phyloP scores from a whole-genome alignment of 2,113 vertebrate genomes.

The Chionomys nivalis region DNA sequence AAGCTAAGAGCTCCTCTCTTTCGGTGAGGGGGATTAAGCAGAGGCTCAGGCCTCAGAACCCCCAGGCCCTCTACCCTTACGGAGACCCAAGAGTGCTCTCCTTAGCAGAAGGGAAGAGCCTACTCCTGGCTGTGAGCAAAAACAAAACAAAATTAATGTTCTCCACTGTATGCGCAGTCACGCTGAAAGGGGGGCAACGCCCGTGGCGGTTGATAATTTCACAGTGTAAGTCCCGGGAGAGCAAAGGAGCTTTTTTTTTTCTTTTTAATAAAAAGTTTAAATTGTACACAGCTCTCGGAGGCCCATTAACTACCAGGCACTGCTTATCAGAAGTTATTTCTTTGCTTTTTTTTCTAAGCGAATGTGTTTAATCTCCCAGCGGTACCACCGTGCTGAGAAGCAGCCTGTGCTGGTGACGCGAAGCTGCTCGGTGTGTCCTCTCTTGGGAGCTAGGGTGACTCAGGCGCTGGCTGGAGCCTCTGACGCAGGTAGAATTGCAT shows the following conservation, averaged over 20 bases:
- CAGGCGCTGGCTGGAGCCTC: not conserved
- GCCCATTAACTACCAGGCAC: conserved; percentile 72
- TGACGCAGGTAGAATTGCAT: not conserved
- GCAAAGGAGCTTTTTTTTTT: conserved; percentile 68
- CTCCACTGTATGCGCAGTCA: conserved; percentile 47
- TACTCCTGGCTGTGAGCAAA: not conserved
- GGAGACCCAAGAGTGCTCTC: not conserved
- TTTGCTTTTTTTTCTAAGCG: conserved; percentile 52
- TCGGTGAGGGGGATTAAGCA: not conserved
- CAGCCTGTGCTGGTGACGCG: not conserved
- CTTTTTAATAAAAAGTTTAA: conserved; percentile 77
- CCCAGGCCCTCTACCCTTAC: not conserved
- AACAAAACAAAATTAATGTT: conserved; percentile 69
- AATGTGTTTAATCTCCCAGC: conserved; percentile 43
- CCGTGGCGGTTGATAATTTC: conserved; percentile 57
- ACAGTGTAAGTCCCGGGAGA: conserved; percentile 66
- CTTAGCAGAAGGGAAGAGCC: not conserved
- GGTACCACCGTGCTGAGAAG: not conserved
- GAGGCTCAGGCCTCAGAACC: not conserved
- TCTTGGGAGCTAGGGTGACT: conserved; percentile 11
- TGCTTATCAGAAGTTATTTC: conserved; percentile 71
- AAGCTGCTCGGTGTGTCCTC: not conserved
- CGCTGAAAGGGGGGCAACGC: not conserved
- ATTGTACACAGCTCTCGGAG: conserved; percentile 71
- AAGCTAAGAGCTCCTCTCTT: not conserved